phyloP scores from a whole-genome alignment of 2,797 vertebrate genomes.

The Parauchenoglanis punctatus region DNA sequence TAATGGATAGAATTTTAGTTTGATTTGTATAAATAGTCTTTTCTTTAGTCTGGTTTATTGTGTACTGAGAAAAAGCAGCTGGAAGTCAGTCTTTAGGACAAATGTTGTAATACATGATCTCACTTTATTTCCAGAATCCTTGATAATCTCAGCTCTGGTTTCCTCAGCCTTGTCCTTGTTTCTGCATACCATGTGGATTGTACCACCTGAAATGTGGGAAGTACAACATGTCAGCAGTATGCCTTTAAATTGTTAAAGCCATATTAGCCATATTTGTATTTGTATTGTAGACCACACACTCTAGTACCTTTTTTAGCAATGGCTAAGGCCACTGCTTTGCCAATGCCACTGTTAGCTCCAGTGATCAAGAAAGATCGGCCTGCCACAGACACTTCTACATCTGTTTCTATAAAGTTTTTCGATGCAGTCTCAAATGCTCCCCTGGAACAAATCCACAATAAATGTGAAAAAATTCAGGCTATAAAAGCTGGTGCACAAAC shows the following conservation, averaged over 20 bases:
- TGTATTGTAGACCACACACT: not conserved
- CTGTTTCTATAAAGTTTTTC: conserved; percentile 79
- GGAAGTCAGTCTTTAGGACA: not conserved
- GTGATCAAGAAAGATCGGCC: conserved; percentile 80
- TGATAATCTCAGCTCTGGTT: conserved; percentile 76
- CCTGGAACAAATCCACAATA: conserved; percentile 59
- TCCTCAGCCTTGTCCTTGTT: conserved; percentile 83
- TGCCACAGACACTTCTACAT: conserved; percentile 76
- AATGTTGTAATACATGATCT: conserved; percentile 14
- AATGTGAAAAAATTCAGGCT: not conserved
- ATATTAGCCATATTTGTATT: not conserved
- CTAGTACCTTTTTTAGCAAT: conserved; percentile 77
- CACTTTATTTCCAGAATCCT: conserved; percentile 81
- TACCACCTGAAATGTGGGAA: conserved; percentile 68
- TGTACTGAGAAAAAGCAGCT: not conserved
- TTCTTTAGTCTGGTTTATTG: not conserved
- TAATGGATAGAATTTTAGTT: not conserved
- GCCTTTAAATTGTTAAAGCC: no score
- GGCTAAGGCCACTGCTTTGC: conserved; percentile 76
- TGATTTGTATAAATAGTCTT: not conserved
- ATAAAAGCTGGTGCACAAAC: not conserved
- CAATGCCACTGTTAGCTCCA: conserved; percentile 80
- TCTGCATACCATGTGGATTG: conserved; percentile 81
- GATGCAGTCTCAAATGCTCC: conserved; percentile 72
- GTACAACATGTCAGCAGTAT: not conserved